Base-by-base conservation (phyloP, 2,888 invertebrate species). In the Andricus curvator region DNA sequence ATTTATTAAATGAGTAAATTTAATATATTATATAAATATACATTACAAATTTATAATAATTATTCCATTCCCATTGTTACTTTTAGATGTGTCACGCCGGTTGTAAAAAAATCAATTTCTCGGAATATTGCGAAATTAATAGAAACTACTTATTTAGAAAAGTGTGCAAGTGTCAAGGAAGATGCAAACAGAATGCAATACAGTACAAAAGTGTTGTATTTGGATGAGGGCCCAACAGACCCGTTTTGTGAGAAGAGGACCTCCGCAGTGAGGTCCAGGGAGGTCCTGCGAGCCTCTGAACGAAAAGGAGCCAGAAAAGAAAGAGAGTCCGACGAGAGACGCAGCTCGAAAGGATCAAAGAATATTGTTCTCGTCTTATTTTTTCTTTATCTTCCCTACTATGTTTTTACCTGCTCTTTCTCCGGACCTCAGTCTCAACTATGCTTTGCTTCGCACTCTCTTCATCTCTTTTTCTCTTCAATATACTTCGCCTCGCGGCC, bases 241-340 rank as follows among this genome's bases (percentile, higher is more conserved):
- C 37, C 67, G 44, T 44, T 20, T 67, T 37, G 41, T 84, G 82
- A 80, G 85, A 81, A 82, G 85, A 84, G 87, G 89, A 91, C 89
- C 90, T 89, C 90, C 90, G 86, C 85, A 85, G 88, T 86, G 89
- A 81, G 85, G 89, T 90, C 90, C 89, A 88, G 89, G 91, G 91
- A 90, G 91, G 91, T 91, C 91, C 90, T 89, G 80, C 81, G 81
- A 82, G 81, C 74, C 83, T 81, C 80, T 79, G 76, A 78, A 84
- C 80, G 80, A 83, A 81, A 80, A 70, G 60, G 77, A 74, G 56
- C 80, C 78, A 65, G 78, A 77, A 81, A 41, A 80, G 79, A 79
- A 80, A 80, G 68, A 77, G 76, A 25, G 84, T 81, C 70, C 82
- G 81, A 79, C 83, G 82, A 83, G 85, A 86, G 85, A 84, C 84